Percentiles rank a stretch among this genome's conserved stretches.
Conservation (phyloP, 2,797 vertebrate genomes). For the Linurgus olivaceus region DNA sequence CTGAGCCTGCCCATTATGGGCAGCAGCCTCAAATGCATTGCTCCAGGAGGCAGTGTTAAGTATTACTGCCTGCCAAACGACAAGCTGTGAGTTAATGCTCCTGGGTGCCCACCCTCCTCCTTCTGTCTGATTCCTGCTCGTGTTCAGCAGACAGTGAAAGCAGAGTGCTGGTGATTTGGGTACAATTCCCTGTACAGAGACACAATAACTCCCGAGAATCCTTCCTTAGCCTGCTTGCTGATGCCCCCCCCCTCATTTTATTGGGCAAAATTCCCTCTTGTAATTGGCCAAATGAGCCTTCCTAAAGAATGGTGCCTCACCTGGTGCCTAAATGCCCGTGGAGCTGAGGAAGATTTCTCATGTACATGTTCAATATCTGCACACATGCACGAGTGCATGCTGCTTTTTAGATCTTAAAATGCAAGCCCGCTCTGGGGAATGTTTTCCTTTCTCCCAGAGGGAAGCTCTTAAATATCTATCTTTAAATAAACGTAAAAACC, state of each 20-base stretch:
- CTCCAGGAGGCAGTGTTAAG: neutral
- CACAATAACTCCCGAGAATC: neutral
- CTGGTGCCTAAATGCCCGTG: neutral
- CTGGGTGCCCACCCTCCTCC: neutral
- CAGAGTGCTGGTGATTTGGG: neutral
- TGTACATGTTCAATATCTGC: neutral
- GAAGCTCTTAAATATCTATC: neutral
- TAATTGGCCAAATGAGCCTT: neutral
- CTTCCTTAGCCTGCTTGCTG: accelerated
- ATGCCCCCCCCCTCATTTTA: neutral
- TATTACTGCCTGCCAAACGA: neutral
- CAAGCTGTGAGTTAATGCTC: neutral
- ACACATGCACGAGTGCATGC: accelerated
- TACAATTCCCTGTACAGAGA: neutral
- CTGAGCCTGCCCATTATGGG: neutral
- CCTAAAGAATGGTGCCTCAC: neutral
- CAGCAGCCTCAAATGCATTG: neutral
- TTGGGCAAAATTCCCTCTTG: neutral
- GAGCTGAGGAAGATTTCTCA: neutral
- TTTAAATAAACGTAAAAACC: neutral
- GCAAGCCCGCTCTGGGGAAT: neutral
- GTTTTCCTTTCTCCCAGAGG: neutral
- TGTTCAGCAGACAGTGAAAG: neutral
- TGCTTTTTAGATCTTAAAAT: neutral
- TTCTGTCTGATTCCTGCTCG: neutral